phyloP scores from a whole-genome alignment of 2,797 vertebrate genomes.

The Spinus olivaceus region DNA sequence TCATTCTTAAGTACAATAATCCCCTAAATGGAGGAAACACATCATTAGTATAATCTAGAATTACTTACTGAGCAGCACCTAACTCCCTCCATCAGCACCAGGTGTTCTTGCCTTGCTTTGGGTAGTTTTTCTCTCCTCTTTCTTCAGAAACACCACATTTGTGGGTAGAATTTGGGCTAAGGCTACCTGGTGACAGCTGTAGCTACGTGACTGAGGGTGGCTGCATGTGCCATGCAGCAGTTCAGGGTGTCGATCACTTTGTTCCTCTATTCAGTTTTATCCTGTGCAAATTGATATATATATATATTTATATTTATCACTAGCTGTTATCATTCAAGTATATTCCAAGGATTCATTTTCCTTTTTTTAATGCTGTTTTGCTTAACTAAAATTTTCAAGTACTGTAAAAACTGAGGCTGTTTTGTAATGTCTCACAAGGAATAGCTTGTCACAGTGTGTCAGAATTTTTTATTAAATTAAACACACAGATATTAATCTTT shows the following conservation, averaged over 20 bases:
- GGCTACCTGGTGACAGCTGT: background rate
- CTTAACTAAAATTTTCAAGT: background rate
- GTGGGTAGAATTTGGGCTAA: background rate
- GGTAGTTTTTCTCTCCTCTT: background rate
- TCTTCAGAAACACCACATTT: background rate
- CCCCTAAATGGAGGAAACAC: background rate
- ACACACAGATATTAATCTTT: slow-evolving; percentile 8
- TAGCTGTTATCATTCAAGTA: background rate
- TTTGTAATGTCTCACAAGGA: background rate
- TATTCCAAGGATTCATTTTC: background rate
- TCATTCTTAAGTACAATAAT: background rate
- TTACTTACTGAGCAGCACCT: background rate
- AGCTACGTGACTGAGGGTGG: background rate
- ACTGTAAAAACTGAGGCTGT: background rate
- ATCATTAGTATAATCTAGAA: background rate
- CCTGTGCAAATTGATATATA: background rate
- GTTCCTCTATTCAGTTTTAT: background rate
- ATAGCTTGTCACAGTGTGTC: background rate
- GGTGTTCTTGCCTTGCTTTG: background rate
- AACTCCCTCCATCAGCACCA: background rate
- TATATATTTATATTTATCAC: background rate
- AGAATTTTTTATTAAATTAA: slow-evolving; percentile 47
- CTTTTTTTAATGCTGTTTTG: background rate
- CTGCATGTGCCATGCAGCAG: fast-evolving
- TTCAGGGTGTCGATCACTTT: background rate